Percentiles rank a stretch among this genome's conserved stretches.
phyloP scores from a whole-genome alignment of 2,797 vertebrate species.

The Halcyon smyrnensis region DNA sequence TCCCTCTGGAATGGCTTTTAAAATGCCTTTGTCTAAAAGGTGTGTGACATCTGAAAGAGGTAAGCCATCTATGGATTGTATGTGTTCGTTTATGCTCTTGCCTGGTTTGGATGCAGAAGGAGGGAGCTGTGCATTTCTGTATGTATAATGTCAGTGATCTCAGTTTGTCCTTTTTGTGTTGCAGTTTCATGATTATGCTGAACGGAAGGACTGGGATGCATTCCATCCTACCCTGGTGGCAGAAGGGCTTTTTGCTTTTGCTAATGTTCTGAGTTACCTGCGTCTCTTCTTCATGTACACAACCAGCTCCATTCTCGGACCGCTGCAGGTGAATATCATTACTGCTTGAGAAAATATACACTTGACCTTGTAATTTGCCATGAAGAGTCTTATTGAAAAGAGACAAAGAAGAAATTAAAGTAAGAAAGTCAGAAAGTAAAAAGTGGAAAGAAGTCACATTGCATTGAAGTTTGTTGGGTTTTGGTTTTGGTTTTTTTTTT shows the following conservation, averaged over 20 bases:
- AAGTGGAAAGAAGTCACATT: background rate
- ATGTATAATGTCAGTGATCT: background rate
- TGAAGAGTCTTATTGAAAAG: background rate
- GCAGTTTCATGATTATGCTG: slow-evolving; percentile 84
- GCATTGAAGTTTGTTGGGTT: background rate
- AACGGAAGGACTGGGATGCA: slow-evolving; percentile 97
- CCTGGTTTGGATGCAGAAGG: background rate
- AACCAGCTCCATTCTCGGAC: slow-evolving; percentile 96
- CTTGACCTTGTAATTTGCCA: background rate
- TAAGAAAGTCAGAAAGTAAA: background rate
- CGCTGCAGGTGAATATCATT: slow-evolving; percentile 88
- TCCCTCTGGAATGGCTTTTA: background rate
- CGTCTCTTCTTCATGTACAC: slow-evolving; percentile 99
- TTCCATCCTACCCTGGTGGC: slow-evolving; percentile 97
- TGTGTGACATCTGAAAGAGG: background rate
- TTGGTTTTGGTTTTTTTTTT: background rate
- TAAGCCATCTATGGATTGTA: background rate
- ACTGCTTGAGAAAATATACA: background rate
- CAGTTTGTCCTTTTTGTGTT: background rate
- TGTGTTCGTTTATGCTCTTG: background rate
- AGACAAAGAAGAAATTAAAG: background rate
- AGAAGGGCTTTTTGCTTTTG: slow-evolving; percentile 97
- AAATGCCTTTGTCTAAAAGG: background rate
- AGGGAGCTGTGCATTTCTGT: background rate
- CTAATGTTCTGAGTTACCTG: slow-evolving; percentile 96